These are phyloP conservation scores for Heliothis subflexa DNA, from an alignment of 1,140 invertebrate species.

Conservation along the genomic window DNA sequence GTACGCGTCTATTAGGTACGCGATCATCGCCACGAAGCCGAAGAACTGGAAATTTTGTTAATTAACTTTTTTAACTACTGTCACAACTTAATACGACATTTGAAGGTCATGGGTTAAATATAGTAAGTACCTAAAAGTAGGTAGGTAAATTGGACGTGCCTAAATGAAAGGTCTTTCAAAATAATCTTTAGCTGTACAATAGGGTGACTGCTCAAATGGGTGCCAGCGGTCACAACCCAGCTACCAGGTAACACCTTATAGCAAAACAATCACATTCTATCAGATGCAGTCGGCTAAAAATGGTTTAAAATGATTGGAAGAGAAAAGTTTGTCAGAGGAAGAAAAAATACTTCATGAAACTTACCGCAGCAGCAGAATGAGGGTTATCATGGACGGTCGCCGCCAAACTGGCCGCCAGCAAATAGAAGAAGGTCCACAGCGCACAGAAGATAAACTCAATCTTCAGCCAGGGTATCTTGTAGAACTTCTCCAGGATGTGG, in stretches of 20 bases:
- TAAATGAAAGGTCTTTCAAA: too few species aligned
- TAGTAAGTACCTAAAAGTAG: too few species aligned
- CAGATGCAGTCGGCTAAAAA: background rate
- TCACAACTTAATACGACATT: background rate
- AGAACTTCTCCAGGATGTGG: conserved; percentile 94
- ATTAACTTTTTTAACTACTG: background rate
- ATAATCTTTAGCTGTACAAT: too few species aligned
- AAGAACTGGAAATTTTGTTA: conserved; percentile 88
- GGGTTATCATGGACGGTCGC: conserved; percentile 87
- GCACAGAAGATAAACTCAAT: conserved; percentile 93
- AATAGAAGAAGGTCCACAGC: conserved; percentile 90
- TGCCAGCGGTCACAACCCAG: too few species aligned
- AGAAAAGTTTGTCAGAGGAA: background rate
- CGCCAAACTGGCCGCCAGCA: conserved; percentile 89
- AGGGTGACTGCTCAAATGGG: too few species aligned
- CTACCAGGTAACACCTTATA: too few species aligned
- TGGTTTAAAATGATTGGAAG: too few species aligned
- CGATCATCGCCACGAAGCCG: conserved; percentile 92
- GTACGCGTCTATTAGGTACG: conserved; percentile 92
- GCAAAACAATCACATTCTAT: background rate
- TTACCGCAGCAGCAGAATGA: conserved; percentile 90
- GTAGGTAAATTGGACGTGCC: background rate
- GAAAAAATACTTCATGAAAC: conserved; percentile 62
- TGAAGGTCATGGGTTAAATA: background rate
- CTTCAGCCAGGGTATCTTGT: conserved; percentile 95